Conservation (phyloP, 2,113 vertebrate genomes). For the Elanoides forficatus region DNA sequence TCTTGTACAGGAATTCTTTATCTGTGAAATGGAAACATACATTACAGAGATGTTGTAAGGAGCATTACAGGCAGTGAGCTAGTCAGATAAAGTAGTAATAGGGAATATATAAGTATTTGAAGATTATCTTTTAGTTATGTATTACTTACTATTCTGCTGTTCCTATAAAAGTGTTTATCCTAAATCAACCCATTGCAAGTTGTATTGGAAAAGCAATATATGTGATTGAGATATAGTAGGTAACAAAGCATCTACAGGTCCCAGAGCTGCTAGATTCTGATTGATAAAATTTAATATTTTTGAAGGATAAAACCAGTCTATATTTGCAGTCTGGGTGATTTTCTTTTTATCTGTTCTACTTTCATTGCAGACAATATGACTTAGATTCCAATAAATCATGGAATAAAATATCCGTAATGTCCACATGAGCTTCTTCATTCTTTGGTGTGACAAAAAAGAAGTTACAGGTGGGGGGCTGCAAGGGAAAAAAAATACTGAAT, state of each 20-base stretch:
- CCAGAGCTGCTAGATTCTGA: conserved; percentile 42
- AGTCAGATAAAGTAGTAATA: conserved; percentile 4
- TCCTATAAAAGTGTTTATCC: conserved; percentile 38
- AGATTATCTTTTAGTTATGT: conserved; percentile 30
- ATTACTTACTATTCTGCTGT: background rate
- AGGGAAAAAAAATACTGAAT: background rate
- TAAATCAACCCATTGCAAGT: conserved; percentile 26
- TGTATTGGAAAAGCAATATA: conserved; percentile 55
- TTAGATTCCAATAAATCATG: conserved; percentile 30
- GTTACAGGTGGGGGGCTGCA: background rate
- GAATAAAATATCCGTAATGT: background rate
- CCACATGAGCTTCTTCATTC: background rate
- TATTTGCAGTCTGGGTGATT: background rate
- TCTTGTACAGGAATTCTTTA: background rate
- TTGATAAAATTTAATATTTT: conserved; percentile 69
- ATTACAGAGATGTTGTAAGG: background rate
- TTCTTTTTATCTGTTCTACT: conserved; percentile 20
- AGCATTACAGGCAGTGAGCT: background rate
- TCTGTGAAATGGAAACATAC: background rate
- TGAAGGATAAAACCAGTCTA: conserved; percentile 11
- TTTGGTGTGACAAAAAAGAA: background rate
- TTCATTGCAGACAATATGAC: background rate
- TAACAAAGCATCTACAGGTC: conserved; percentile 26
- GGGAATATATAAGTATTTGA: background rate
- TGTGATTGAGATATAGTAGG: conserved; percentile 49